Conservation (phyloP, 1,140 invertebrate genomes). For the Heliconius eleuchia region DNA sequence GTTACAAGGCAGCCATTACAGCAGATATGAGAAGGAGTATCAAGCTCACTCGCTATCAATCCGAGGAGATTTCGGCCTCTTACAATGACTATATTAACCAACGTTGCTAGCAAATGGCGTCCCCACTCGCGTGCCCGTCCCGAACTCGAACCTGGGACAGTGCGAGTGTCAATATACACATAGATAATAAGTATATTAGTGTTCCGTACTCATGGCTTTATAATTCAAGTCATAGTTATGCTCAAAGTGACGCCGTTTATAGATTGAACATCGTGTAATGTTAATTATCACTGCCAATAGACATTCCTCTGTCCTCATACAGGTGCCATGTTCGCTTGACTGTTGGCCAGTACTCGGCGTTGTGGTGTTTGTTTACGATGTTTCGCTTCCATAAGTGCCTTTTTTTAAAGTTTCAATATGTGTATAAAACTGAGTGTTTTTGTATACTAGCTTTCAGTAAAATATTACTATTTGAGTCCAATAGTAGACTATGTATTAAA, state of each 20-base stretch:
- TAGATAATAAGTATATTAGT: conserved; percentile 70
- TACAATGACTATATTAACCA: conserved; percentile 76
- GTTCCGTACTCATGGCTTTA: conserved; percentile 39
- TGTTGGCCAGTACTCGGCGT: conserved; percentile 21
- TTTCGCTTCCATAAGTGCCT: conserved; percentile 16
- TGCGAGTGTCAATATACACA: conserved; percentile 56
- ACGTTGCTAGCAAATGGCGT: conserved; percentile 74
- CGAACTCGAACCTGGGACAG: conserved; percentile 44
- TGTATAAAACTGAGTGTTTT: too few species aligned
- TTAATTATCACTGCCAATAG: conserved; percentile 66
- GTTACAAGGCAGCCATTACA: conserved; percentile 95
- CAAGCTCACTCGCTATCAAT: conserved; percentile 96
- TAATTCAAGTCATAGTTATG: conserved; percentile 61
- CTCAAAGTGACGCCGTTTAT: conserved; percentile 65
- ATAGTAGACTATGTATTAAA: not conserved
- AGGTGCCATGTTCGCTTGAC: conserved; percentile 54
- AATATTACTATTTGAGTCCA: too few species aligned
- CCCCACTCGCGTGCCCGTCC: conserved; percentile 35
- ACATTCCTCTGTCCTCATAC: conserved; percentile 63
- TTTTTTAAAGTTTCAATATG: too few species aligned
- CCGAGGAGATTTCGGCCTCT: conserved; percentile 81
- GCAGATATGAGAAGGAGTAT: conserved; percentile 92
- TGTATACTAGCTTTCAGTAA: too few species aligned
- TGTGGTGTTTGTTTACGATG: conserved; percentile 31
- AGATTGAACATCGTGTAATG: conserved; percentile 50